Conservation (phyloP, 2,113 vertebrate species). For the Tachuris rubrigastra region DNA sequence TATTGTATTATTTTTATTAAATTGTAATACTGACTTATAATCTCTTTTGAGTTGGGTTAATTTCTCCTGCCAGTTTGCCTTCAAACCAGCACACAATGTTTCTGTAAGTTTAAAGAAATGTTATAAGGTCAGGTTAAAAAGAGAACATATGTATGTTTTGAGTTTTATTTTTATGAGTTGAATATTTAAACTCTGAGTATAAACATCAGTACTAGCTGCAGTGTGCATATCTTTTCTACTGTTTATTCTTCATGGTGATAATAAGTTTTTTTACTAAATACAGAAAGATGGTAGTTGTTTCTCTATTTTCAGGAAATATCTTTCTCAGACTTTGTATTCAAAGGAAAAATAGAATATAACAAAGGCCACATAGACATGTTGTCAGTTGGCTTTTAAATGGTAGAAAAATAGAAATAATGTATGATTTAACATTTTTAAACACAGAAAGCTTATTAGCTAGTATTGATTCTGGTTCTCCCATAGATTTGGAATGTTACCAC, state of each 20-base stretch:
- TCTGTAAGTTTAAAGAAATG: conserved; percentile 10
- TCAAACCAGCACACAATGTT: too few relatives aligned
- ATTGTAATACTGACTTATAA: too few relatives aligned
- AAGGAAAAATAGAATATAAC: neutral
- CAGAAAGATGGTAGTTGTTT: neutral
- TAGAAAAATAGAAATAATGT: neutral
- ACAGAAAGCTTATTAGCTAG: neutral
- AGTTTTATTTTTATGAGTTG: neutral
- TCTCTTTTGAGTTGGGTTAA: too few relatives aligned
- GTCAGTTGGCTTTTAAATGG: neutral
- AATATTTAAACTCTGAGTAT: conserved; percentile 60
- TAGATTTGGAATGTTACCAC: neutral
- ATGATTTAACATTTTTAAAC: neutral
- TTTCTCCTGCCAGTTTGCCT: too few relatives aligned
- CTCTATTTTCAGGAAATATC: conserved; percentile 11
- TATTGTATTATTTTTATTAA: too few relatives aligned
- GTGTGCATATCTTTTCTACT: conserved; percentile 12
- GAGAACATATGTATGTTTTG: conserved; percentile 51
- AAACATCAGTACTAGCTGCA: neutral
- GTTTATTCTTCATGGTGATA: conserved; percentile 55
- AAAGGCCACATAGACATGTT: neutral
- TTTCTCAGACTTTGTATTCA: conserved; percentile 13
- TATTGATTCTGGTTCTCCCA: neutral
- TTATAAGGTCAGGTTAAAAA: conserved; percentile 58
- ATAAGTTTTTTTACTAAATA: conserved; percentile 3